Evolutionary conservation across 2,888 invertebrate species (phyloP), one percentile per base, ranked within the genome.

Genomic region (Bibio marci): DNA sequence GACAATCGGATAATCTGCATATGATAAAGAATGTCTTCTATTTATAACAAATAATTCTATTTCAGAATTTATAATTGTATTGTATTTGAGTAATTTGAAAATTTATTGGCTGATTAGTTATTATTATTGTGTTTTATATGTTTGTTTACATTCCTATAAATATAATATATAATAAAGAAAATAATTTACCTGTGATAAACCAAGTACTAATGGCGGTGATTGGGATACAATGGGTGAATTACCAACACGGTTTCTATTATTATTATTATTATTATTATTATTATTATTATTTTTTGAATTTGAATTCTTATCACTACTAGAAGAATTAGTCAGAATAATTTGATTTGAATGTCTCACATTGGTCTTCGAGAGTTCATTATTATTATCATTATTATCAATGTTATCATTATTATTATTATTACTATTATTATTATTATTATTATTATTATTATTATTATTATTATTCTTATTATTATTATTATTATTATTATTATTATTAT

Each of bases 131-230:
- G n/a, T n/a, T n/a, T n/a, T n/a, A n/a, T n/a, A n/a, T n/a, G n/a
- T n/a, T n/a, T n/a, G n/a, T n/a, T n/a, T n/a, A n/a, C n/a, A n/a
- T n/a, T n/a, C n/a, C n/a, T n/a, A n/a, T n/a, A n/a, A n/a, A n/a
- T n/a, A n/a, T n/a, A n/a, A n/a, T n/a, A n/a, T n/a, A n/a, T n/a
- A n/a, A n/a, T n/a, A n/a, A n/a, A n/a, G n/a, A n/a, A n/a, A n/a
- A n/a, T n/a, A 12, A 6, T 42, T 40, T 45, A 51, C 50, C 58
- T 79, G 86, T 44, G 85, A 82, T 47, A 88, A 67, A 52, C 85
- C 86, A 50, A 88, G 68, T 45, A 88, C 79, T 53, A 82, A 62
- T 12, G 76, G 74, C 44, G 75, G 65, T n/a, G 49, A 48, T 34
- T 49, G 45, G 35, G 15, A 11, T 14, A 48, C 47, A 30, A 41